phyloP scores from a whole-genome alignment of 2,113 vertebrate genomes.

The Cyrtonyx montezumae region DNA sequence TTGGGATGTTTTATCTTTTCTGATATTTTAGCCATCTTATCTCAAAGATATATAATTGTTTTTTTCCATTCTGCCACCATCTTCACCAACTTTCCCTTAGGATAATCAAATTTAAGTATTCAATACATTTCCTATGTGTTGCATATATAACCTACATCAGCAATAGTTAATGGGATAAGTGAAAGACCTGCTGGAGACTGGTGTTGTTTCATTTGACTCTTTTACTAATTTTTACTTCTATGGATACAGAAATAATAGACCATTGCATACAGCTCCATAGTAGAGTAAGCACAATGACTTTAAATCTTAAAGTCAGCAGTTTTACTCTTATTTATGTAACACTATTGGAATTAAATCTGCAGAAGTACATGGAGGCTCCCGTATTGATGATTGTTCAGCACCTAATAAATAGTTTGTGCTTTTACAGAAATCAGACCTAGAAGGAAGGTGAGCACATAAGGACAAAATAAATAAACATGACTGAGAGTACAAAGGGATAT shows the following conservation, averaged over 20 bases:
- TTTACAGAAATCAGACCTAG: background rate
- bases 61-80: background rate
- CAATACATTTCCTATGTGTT: background rate
- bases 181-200: background rate
- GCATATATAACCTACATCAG: background rate
- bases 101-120: background rate
- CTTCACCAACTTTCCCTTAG: background rate
- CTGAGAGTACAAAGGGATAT: background rate
- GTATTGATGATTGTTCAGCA: background rate
- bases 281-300: background rate
- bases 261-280: background rate
- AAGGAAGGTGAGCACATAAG: rapidly evolving
- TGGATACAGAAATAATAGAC: background rate
- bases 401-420: background rate
- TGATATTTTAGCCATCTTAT: background rate
- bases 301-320: background rate
- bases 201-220: background rate
- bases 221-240: background rate
- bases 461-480: background rate
- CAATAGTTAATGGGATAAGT: background rate
- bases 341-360: background rate
- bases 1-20: background rate
- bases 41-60: background rate
- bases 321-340: background rate
- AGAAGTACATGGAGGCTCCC: rapidly evolving